Evolutionary conservation across 2,888 invertebrate species (phyloP), one percentile per base, ranked within the genome.

Genomic region (Polyommatus iphigenia): DNA sequence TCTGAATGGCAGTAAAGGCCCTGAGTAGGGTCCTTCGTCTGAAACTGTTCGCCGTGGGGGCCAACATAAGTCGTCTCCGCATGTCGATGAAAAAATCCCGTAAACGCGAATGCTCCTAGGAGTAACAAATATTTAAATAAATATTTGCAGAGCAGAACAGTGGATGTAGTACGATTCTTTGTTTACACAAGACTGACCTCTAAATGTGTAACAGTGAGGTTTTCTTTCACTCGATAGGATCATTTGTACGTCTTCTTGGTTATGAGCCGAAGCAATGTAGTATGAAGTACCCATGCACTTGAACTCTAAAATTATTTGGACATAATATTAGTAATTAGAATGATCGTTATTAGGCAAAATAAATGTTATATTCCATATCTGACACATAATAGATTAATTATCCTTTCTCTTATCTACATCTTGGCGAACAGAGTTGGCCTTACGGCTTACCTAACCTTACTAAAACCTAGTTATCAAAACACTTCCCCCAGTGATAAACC

Each of bases 211-310:
- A 81, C 93, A 94, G 80, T 93, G 93, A 0, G 93, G 93, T 77
- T 91, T 92, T 77, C 93, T 86, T 79, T 93, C 93, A 82, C 93
- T 94, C 5, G 92, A 87, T 1, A 94, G 84, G 0, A 94, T 92
- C 93, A 93, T 93, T 80, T 94, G 93, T 0, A 92, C 93, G 50
- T 94, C 93, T 67, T 93, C 93, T 54, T 93, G 93, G 71, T 93
- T 94, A 81, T 94, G 93, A 0, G 93, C 92, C 0, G 93, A 93
- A 0, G 89, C 93, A 1, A 93, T 87, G 83, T 90, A 93, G 80
- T 94, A 94, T 0, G 93, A 93, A 0, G 93, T 93, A n/a, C 93
- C 93, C 76, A 94, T 83, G 72, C 93, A 94, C 83, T 93, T 93
- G 83, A 92, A 93, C 80, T 93, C 93, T 93, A 85, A 0, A 57